These are phyloP conservation scores for Pteropus rufus DNA, from an alignment of 2,797 vertebrate genomes.

Conservation along the genomic window DNA sequence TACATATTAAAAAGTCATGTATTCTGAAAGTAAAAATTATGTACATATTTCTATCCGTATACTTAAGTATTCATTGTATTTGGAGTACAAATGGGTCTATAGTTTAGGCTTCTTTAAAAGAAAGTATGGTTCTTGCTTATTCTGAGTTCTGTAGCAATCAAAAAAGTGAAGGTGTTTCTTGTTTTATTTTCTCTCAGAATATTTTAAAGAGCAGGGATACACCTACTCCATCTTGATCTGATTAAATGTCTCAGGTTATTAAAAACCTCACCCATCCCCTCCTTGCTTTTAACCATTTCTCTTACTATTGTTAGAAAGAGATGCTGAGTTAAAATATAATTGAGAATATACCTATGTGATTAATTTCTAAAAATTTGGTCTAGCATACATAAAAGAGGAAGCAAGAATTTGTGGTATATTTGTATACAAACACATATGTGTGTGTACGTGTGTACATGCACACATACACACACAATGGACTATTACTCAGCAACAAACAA, in stretches of 20 bases:
- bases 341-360: neutral
- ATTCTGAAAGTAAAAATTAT: neutral
- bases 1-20: neutral
- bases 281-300: neutral
- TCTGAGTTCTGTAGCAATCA: neutral
- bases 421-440: neutral
- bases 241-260: neutral
- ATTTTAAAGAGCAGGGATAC: neutral
- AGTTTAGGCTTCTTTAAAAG: neutral
- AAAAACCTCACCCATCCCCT: neutral
- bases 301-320: neutral
- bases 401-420: neutral
- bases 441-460: neutral
- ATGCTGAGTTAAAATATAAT: neutral
- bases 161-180: neutral
- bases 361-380: neutral
- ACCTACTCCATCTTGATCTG: neutral
- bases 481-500: neutral
- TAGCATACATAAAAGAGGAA: neutral
- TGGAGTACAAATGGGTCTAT: neutral
- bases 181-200: neutral
- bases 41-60: rapidly evolving
- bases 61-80: neutral
- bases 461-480: neutral
- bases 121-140: neutral